Conservation (phyloP, 2,888 invertebrate species). For the Chaitophorus viminalis region DNA sequence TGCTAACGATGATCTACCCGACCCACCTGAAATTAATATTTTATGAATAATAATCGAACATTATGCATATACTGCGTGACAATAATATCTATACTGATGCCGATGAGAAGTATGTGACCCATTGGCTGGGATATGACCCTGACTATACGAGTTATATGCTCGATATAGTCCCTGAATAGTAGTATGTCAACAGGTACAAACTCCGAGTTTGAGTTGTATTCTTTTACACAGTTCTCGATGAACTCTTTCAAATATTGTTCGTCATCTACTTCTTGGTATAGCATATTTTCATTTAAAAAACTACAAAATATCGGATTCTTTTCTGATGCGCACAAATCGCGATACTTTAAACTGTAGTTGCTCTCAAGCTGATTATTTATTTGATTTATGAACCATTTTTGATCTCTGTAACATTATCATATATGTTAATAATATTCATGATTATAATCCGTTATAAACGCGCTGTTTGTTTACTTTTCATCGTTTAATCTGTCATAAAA, state of each 20-base stretch:
- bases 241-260: slow-evolving; percentile 71
- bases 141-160: slow-evolving; percentile 84
- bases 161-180: slow-evolving; percentile 86
- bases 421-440: not conserved
- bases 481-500: slow-evolving; percentile 86
- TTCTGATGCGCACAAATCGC: slow-evolving; percentile 4
- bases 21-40: slow-evolving; percentile 75
- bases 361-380: slow-evolving; percentile 79
- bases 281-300: slow-evolving; percentile 80
- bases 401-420: slow-evolving; percentile 69
- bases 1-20: slow-evolving; percentile 83
- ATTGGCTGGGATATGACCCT: slow-evolving; percentile 84
- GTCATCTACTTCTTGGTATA: slow-evolving; percentile 83
- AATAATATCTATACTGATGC: slow-evolving; percentile 72
- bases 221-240: slow-evolving; percentile 71
- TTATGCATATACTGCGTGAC: not conserved
- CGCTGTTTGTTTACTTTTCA: slow-evolving; percentile 70
- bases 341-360: slow-evolving; percentile 70
- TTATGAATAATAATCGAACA: not conserved
- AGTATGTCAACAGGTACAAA: slow-evolving; percentile 84
- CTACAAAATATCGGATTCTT: slow-evolving; percentile 67
- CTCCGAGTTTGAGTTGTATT: slow-evolving; percentile 84
- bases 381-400: slow-evolving; percentile 79
- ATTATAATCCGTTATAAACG: not conserved
- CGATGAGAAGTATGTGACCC: slow-evolving; percentile 85